These are phyloP conservation scores for Microplitis deprimator DNA, from an alignment of 2,888 invertebrate species.

Conservation along the genomic window DNA sequence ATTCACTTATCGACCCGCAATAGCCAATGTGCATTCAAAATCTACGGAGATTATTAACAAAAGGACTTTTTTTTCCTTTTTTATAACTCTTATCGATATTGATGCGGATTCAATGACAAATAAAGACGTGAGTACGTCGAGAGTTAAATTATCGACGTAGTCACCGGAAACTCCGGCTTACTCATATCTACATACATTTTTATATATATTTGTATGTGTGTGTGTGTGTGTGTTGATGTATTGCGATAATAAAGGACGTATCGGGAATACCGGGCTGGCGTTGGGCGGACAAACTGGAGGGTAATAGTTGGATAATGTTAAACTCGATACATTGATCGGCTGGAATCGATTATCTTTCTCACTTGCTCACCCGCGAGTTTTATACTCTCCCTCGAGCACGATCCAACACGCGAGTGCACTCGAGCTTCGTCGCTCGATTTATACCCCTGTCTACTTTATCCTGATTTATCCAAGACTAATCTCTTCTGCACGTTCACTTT, in stretches of 20 bases:
- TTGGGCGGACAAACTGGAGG: neutral
- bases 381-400: conserved; percentile 18
- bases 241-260: neutral
- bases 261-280: neutral
- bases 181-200: neutral
- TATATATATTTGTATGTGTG: neutral
- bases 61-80: neutral
- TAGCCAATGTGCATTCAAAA: neutral
- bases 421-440: conserved; percentile 7
- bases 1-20: neutral
- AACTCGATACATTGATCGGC: conserved; percentile 28
- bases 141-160: neutral
- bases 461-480: conserved; percentile 47
- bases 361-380: neutral
- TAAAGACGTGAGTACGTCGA: neutral
- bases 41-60: neutral
- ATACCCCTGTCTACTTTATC: conserved; percentile 12
- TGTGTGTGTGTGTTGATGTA: neutral
- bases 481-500: neutral
- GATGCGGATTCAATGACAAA: neutral
- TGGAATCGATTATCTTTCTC: conserved; percentile 24
- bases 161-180: neutral
- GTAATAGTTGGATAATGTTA: conserved; percentile 8
- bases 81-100: neutral
- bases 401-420: conserved; percentile 36